These are phyloP conservation scores for Grantiella picta DNA, from an alignment of 2,113 vertebrate species.

Conservation along the genomic window DNA sequence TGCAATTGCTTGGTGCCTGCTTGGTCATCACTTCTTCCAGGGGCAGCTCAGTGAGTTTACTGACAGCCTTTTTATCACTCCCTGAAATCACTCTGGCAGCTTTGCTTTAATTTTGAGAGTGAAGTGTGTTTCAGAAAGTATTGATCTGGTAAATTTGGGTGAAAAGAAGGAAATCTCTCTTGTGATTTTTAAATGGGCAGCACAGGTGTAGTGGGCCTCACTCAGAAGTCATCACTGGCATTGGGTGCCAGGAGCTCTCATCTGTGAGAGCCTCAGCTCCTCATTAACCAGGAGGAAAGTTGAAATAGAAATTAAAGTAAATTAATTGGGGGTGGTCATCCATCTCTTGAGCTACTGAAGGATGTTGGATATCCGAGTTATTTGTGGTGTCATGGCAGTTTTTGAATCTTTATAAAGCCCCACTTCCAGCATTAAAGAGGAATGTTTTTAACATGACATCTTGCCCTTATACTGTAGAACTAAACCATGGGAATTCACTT, in stretches of 20 bases:
- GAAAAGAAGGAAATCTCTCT: neutral
- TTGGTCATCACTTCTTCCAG: neutral
- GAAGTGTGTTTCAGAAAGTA: neutral
- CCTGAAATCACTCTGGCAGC: neutral
- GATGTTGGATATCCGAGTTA: neutral
- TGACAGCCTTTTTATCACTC: neutral
- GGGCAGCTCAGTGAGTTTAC: neutral
- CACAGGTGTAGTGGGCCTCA: rapidly evolving
- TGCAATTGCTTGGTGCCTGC: constrained; percentile 3
- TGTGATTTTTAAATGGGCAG: neutral
- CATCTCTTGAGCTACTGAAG: neutral
- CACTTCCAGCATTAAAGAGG: neutral
- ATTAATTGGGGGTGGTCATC: neutral
- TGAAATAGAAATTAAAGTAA: neutral
- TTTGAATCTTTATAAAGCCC: neutral
- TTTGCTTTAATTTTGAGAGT: neutral
- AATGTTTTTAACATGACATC: rapidly evolving
- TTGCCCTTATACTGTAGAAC: neutral
- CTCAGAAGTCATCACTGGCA: too few relatives aligned
- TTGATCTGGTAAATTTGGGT: neutral
- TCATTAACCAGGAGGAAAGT: neutral
- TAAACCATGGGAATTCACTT: neutral
- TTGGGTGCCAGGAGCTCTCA: neutral
- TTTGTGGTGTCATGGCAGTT: neutral
- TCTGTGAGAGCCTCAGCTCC: neutral